phyloP scores from a whole-genome alignment of 2,797 vertebrate species.

The Sebastes paucispinis region DNA sequence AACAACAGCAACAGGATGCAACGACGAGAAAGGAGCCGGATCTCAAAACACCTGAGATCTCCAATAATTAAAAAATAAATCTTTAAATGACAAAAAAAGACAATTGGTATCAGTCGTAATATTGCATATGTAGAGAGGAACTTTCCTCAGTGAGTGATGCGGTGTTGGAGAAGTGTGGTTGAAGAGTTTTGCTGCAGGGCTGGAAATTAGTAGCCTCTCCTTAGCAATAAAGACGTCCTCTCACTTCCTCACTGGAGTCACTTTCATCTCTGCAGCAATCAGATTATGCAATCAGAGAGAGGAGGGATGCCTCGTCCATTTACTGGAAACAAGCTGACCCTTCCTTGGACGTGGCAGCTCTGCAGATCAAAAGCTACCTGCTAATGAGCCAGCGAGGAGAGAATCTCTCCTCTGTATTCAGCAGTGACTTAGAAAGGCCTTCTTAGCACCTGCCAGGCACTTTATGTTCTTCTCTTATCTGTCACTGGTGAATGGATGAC shows the following conservation, averaged over 20 bases:
- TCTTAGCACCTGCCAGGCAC: conserved; percentile 83
- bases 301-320: conserved; percentile 73
- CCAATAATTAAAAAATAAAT: neutral
- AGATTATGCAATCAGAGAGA: conserved; percentile 81
- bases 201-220: conserved; percentile 44
- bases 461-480: conserved; percentile 71
- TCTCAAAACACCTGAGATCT: neutral
- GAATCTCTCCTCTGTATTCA: conserved; percentile 16
- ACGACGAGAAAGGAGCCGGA: neutral
- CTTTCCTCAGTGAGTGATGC: neutral
- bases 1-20: neutral
- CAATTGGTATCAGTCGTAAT: neutral
- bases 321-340: conserved; percentile 73
- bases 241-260: conserved; percentile 75
- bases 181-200: conserved; percentile 38
- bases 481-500: conserved; percentile 62
- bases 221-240: conserved; percentile 67
- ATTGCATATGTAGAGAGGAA: neutral
- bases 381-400: conserved; percentile 47
- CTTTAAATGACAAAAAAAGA: neutral
- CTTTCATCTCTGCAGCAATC: conserved; percentile 83
- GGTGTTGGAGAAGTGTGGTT: conserved; percentile 13
- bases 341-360: conserved; percentile 82
- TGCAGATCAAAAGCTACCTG: conserved; percentile 82
- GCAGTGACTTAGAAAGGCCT: conserved; percentile 36